Evolutionary conservation across 2,113 vertebrate genomes (phyloP), one percentile per base, ranked within the genome.

Genomic region (Callipepla squamata): DNA sequence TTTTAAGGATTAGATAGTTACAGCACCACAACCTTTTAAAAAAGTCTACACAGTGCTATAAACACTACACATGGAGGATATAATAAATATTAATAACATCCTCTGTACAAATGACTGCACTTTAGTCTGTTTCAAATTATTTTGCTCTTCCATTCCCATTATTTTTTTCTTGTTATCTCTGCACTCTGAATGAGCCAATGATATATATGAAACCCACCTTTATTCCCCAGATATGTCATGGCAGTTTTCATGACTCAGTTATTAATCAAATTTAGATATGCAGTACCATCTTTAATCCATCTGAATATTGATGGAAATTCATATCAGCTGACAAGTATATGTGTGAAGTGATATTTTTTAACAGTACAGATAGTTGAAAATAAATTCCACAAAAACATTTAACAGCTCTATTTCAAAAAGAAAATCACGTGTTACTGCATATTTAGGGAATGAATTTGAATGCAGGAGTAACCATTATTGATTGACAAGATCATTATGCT

Each of bases 111-210:
- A 25, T 44, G 87, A 59, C 5, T 67, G 10, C 17, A 26, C 77
- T 90, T 72, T 8, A 92, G 34, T 38, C 50, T 80, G 28, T 87
- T 94, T 75, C 32, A 83, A 87, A 92, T 74, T 78, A 85, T 70
- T 84, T 57, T 78, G 28, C 47, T 81, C 48, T 85, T 80, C 63
- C 22, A n/a, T 30, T 58, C 36, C 9, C 1, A 11, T 73, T 80
- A 7, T 45, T 77, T 65, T 80, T 50, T 25, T 67, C 8, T 57
- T 81, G 19, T 10, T 90, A 14, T 85, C 67, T 83, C 34, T 75
- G 42, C 38, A 55, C 26, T 36, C 7, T 30, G 40, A 81, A 87
- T 53, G n/a, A 89, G 16, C 7, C 40, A 84, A 65, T 21, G 23
- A 18, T 25, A 82, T 38, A 69, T 77, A 12, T 19, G 21, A 92